Percentiles rank a stretch among this genome's conserved stretches.
Evolutionary conservation across 2,797 vertebrate genomes (phyloP).

Genomic region (Morus bassanus): DNA sequence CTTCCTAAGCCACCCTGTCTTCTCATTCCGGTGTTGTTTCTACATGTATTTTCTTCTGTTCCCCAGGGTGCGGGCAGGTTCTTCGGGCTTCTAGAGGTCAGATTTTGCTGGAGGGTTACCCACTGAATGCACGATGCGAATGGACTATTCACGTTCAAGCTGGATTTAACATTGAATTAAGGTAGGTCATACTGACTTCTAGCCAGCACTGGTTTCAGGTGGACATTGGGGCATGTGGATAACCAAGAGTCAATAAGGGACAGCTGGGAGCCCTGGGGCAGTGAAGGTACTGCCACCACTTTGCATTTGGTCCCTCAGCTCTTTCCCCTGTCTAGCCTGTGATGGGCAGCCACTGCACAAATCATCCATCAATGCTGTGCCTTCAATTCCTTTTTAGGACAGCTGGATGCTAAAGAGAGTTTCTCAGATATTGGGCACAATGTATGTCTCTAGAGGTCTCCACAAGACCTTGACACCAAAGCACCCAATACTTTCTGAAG

Average conservation of each 20-base stretch:
- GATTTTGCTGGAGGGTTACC: constrained; percentile 94
- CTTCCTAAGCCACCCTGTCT: neutral
- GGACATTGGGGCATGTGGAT: neutral
- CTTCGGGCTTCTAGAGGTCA: constrained; percentile 87
- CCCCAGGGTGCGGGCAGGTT: constrained; percentile 89
- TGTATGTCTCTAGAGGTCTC: neutral
- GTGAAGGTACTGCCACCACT: neutral
- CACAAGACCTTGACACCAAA: neutral
- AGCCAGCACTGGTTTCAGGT: neutral
- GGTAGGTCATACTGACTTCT: constrained; percentile 70
- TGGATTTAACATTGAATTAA: constrained; percentile 89
- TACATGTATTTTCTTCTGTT: neutral
- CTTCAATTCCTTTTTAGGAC: neutral
- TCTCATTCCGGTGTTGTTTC: neutral
- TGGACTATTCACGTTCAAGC: constrained; percentile 90
- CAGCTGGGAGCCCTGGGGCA: neutral
- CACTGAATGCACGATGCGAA: constrained; percentile 92
- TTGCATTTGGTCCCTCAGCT: neutral
- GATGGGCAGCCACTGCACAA: neutral
- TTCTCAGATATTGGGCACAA: neutral
- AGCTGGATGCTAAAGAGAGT: neutral
- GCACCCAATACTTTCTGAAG: neutral
- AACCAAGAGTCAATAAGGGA: neutral
- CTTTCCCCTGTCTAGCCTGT: neutral
- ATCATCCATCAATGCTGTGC: neutral